Evolutionary conservation across 2,113 vertebrate species (phyloP).

Genomic region (Apodemus sylvaticus): DNA sequence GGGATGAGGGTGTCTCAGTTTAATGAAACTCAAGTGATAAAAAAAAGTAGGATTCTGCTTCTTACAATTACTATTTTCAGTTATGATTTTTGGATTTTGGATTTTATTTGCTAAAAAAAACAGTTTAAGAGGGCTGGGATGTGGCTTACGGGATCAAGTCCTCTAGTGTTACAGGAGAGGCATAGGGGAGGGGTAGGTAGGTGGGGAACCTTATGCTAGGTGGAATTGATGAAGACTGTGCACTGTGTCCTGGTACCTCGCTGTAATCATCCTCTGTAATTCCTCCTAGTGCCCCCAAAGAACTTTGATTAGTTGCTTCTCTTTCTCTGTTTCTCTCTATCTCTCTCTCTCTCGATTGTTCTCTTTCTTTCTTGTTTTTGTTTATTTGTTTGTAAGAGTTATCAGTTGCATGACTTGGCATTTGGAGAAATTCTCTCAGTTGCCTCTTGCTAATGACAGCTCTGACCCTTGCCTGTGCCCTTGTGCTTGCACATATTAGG

Average conservation of each 20-base stretch:
- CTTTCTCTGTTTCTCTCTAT: no score
- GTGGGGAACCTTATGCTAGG: neutral
- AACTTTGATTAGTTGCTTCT: neutral
- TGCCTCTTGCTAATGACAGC: neutral
- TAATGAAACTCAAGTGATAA: neutral
- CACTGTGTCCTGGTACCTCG: neutral
- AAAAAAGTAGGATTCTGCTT: constrained; percentile 7
- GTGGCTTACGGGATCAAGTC: neutral
- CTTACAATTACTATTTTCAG: constrained; percentile 30
- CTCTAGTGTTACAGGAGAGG: neutral
- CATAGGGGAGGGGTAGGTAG: neutral
- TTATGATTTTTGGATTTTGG: neutral
- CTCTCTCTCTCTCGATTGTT: no score
- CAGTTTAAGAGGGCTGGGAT: neutral
- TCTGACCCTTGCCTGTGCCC: neutral
- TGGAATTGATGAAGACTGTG: neutral
- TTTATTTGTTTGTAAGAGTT: neutral
- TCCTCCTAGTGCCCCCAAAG: neutral
- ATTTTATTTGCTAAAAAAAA: no score
- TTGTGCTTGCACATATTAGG: neutral
- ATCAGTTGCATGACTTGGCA: neutral
- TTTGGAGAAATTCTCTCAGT: neutral
- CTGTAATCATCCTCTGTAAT: neutral
- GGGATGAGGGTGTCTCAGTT: neutral
- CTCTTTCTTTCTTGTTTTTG: no score